Evolutionary conservation across 2,797 vertebrate genomes (phyloP).

Genomic region (Chrysocyon brachyurus): DNA sequence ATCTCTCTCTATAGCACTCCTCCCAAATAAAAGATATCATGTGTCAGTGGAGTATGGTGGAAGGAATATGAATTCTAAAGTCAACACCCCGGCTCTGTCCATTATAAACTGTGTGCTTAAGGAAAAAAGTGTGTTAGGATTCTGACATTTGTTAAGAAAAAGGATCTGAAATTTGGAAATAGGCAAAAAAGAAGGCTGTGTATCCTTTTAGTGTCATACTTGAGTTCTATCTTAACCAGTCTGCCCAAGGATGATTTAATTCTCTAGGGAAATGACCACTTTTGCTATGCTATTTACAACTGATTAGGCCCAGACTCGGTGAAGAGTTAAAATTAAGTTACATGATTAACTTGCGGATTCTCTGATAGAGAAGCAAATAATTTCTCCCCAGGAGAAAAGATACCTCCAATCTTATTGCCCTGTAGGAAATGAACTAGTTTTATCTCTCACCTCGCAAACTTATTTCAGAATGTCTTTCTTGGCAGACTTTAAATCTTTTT

Average conservation of each 20-base stretch:
- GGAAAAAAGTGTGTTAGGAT: neutral
- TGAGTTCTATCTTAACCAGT: neutral
- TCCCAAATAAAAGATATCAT: neutral
- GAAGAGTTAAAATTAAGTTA: neutral
- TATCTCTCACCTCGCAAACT: neutral
- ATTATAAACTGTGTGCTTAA: neutral
- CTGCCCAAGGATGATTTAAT: neutral
- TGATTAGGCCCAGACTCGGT: neutral
- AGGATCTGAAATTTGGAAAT: neutral
- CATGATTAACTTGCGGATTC: neutral
- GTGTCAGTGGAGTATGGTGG: neutral
- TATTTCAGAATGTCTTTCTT: neutral
- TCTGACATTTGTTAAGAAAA: constrained; percentile 28
- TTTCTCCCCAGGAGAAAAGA: neutral
- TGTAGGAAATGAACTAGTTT: neutral
- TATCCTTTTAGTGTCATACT: neutral
- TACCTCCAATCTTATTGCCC: neutral
- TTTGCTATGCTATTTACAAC: neutral
- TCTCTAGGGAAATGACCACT: neutral
- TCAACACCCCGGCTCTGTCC: neutral
- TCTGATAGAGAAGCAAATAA: neutral
- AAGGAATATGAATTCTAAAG: neutral
- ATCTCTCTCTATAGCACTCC: neutral
- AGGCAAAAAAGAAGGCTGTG: neutral
- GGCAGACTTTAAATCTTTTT: too few relatives aligned